phyloP scores from a whole-genome alignment of 2,888 invertebrate genomes.

The Agonum fuliginosum region DNA sequence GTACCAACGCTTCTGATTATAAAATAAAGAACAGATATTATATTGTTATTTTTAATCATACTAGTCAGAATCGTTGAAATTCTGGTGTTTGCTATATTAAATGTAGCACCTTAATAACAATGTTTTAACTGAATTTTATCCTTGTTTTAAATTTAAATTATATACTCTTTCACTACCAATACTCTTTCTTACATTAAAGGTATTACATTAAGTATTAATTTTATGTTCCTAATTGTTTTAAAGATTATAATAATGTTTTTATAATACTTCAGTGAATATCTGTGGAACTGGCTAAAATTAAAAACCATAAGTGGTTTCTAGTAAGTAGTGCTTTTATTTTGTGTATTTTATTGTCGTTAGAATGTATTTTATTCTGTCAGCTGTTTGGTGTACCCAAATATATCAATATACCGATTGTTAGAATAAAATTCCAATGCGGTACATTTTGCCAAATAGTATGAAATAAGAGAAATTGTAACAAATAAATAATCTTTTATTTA shows the following conservation, averaged over 20 bases:
- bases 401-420: constrained; percentile 26
- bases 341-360: constrained; percentile 22
- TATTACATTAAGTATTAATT: constrained; percentile 23
- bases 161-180: constrained; percentile 3
- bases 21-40: no score
- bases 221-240: constrained; percentile 27
- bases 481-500: constrained; percentile 12
- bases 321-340: constrained; percentile 23
- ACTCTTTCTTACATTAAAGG: background rate
- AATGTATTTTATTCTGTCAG: constrained; percentile 28
- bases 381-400: constrained; percentile 28
- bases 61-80: no score
- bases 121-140: constrained; percentile 1
- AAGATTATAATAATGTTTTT: background rate
- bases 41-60: no score
- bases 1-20: no score
- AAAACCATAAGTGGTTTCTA: constrained; percentile 40
- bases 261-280: background rate
- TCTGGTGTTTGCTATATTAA: no score
- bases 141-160: background rate
- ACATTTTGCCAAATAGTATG: constrained; percentile 31
- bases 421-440: background rate
- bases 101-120: no score
- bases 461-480: background rate
- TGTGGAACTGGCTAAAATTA: constrained; percentile 13